Evolutionary conservation across 2,888 invertebrate species (phyloP).

Genomic region (Drosophila prolongata): DNA sequence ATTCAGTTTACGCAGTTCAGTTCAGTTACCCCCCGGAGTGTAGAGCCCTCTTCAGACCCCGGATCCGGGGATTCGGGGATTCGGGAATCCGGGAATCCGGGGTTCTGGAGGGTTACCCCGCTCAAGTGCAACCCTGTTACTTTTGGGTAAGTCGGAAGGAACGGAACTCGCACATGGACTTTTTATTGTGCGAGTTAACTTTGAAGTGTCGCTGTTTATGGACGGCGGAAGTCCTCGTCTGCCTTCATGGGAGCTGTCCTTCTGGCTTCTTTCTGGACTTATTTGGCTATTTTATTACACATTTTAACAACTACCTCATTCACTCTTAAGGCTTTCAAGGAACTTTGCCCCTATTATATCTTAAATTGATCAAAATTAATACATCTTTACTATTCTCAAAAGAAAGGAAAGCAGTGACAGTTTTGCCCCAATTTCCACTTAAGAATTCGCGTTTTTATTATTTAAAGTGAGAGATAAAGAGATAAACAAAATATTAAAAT

Average conservation of each 20-base stretch:
- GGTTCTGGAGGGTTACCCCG: not conserved
- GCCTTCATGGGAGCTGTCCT: not conserved
- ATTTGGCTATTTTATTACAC: not conserved
- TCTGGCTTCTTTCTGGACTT: not conserved
- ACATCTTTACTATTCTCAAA: too few species aligned
- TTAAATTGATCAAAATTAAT: too few species aligned
- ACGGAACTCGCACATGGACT: constrained; percentile 51
- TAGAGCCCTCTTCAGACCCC: constrained; percentile 16
- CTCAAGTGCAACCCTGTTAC: constrained; percentile 32
- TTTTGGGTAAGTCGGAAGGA: not conserved
- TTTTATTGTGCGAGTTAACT: constrained; percentile 76
- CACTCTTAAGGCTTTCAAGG: too few species aligned
- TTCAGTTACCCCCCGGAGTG: constrained; percentile 13
- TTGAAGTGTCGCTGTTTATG: constrained; percentile 73
- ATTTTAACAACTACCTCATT: not conserved
- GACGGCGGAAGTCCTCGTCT: constrained; percentile 42
- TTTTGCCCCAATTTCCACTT: too few species aligned
- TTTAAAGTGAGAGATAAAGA: not conserved
- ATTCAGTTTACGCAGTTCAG: constrained; percentile 32
- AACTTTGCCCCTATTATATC: too few species aligned
- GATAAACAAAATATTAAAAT: too few species aligned
- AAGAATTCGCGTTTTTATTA: not conserved
- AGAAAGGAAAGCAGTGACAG: too few species aligned
- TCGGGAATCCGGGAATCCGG: not conserved
- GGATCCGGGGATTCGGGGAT: not conserved